Evolutionary conservation across 2,888 invertebrate species (phyloP).

Genomic region (Protophormia terraenovae): DNA sequence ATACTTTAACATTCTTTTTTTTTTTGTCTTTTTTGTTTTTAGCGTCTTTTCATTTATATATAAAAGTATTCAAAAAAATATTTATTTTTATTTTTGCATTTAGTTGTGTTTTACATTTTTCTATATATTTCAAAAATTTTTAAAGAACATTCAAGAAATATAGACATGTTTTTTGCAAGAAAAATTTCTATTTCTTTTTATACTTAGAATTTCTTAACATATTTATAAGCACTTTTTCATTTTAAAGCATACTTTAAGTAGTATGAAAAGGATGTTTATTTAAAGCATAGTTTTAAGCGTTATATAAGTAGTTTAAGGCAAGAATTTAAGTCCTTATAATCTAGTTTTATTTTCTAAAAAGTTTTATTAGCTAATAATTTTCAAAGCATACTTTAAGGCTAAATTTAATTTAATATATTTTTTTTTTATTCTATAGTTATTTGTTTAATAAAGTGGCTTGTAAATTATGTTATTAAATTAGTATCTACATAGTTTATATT

Average conservation of each 20-base stretch:
- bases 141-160: not conserved
- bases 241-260: constrained; percentile 15
- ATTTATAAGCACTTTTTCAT: not conserved
- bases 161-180: not conserved
- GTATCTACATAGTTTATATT: not conserved
- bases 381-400: not conserved
- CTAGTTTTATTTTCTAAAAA: no score
- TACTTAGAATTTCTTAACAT: constrained; percentile 10
- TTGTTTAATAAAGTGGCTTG: not conserved
- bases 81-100: not conserved
- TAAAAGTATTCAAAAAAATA: no score
- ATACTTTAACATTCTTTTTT: not conserved
- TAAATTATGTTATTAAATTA: not conserved
- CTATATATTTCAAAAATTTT: not conserved
- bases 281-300: constrained; percentile 32
- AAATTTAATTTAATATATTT: not conserved
- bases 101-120: not conserved
- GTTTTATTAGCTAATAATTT: not conserved
- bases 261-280: not conserved
- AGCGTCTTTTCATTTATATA: not conserved
- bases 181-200: not conserved
- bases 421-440: not conserved
- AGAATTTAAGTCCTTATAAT: not conserved
- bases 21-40: not conserved
- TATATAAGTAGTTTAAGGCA: not conserved